These are phyloP conservation scores for Bacillus rossius DNA, from an alignment of 1,140 invertebrate genomes.

Conservation along the genomic window DNA sequence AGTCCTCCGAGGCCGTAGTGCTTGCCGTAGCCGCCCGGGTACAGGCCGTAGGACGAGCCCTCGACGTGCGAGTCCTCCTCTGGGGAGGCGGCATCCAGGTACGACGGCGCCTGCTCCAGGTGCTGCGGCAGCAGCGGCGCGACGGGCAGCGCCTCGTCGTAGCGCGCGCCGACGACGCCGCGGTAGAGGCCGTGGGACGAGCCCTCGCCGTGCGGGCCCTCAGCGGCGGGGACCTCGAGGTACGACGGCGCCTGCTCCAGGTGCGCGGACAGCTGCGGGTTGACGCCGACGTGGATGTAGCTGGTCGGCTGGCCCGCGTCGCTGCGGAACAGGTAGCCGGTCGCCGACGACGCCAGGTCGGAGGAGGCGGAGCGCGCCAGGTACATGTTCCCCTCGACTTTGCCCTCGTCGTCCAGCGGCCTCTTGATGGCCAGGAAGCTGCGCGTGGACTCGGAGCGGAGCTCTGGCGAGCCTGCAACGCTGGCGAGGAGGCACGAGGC, in stretches of 20 bases:
- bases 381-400: conserved; percentile 29
- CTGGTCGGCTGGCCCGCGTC: conserved; percentile 41
- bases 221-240: background rate
- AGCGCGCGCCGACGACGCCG: background rate
- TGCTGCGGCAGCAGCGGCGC: too few relatives aligned
- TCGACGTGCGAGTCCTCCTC: too few relatives aligned
- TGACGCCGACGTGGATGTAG: conserved; percentile 44
- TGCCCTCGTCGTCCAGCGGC: background rate
- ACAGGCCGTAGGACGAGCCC: background rate
- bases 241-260: background rate
- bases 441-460: too few relatives aligned
- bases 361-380: conserved; percentile 16
- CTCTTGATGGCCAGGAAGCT: background rate
- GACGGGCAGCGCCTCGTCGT: background rate
- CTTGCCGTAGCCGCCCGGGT: too few relatives aligned
- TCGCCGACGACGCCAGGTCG: conserved; percentile 45
- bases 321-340: conserved; percentile 48
- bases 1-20: background rate
- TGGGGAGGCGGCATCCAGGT: background rate
- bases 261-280: conserved; percentile 12
- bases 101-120: background rate
- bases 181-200: background rate
- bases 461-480: too few relatives aligned
- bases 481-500: too few relatives aligned
- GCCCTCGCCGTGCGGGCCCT: background rate